Base-by-base conservation (phyloP, 2,113 vertebrate genomes). In the Saccopteryx leptura region DNA sequence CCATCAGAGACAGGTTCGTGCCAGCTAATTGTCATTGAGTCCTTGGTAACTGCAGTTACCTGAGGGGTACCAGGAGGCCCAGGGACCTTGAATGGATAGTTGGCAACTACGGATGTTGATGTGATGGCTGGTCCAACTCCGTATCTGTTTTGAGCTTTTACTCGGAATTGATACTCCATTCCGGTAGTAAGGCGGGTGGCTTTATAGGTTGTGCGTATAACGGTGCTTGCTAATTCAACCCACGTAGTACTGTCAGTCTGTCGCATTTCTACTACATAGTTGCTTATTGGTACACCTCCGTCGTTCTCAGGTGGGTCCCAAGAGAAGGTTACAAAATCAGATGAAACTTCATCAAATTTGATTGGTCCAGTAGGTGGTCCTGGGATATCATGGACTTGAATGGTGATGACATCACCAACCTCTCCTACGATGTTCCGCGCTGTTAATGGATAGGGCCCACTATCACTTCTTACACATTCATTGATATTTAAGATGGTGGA, bases 101-200 rank as follows among this genome's bases (percentile, higher is more conserved):
- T 99, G 97, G 99, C 99, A 97, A 99, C 98, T 39, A 99, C 95
- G 96, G 99, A 90, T 61, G 99, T 98, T 97, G 99, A 99, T 69
- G 97, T 99, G 91, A 99, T 99, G 92, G 99, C 98, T 89, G 99
- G 99, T 81, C 99, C 99, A 96, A 97, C 98, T 96, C 99, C 99
- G 39, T 99, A 99, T 98, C 99, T 99, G 91, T 99, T 99, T 97
- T 99, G 99, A 96, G 99, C 99, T 98, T 99, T 99, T 75, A 99
- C 98, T 50, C 99, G 99, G 98, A 99, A 99, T 80, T 99, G 99
- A 97, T 99, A 99, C 74, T 99, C 99, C 60, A 99, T 97, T 90
- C 99, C 99, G 69, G 99, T 99, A n/a, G 97, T 99, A 81, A 99
- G 99, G 89, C 96, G 99, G 96, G 98, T 98, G 60, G 99, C 99